Conservation (phyloP, 2,113 vertebrate genomes). For the Chauna torquata region DNA sequence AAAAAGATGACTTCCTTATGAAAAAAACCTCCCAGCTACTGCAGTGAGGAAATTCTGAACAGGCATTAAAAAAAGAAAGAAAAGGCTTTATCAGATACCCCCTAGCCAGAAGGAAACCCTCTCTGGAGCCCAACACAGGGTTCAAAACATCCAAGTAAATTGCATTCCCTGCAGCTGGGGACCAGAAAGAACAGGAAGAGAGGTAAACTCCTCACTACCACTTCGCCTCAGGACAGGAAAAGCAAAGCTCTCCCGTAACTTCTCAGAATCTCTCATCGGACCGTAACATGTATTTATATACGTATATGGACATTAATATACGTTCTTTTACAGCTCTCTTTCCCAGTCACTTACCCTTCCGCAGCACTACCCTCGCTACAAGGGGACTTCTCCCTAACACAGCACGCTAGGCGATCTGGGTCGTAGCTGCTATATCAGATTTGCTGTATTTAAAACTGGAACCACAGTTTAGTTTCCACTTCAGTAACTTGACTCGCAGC, state of each 20-base stretch:
- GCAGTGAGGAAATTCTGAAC: background rate
- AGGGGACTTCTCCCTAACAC: background rate
- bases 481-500: background rate
- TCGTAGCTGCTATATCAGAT: background rate
- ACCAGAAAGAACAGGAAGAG: background rate
- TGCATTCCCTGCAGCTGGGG: background rate
- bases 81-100: background rate
- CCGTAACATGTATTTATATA: background rate
- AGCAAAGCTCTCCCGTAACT: background rate
- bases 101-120: background rate
- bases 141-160: background rate
- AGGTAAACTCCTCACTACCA: background rate
- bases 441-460: background rate
- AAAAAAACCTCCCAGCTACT: background rate
- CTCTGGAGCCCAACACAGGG: background rate
- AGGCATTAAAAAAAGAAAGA: background rate
- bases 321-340: background rate
- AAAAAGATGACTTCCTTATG: background rate
- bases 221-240: background rate
- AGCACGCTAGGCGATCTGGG: background rate
- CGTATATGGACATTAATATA: background rate
- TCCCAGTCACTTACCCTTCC: background rate
- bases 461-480: background rate
- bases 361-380: fast-evolving
- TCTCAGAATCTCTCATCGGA: background rate